phyloP scores from a whole-genome alignment of 2,888 invertebrate genomes.

The Lasioglossum figueresi region DNA sequence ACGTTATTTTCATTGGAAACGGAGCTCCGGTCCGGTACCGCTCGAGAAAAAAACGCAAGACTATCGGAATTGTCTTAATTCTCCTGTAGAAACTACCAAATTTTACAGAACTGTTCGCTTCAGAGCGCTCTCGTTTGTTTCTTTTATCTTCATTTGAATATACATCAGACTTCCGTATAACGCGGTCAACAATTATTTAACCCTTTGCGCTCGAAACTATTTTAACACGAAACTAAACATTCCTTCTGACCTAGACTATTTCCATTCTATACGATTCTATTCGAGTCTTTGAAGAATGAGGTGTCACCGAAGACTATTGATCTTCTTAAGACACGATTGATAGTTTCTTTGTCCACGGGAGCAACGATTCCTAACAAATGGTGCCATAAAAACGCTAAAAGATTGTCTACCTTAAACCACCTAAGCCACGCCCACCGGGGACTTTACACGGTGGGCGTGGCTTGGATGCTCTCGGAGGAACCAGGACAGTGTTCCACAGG shows the following conservation, averaged over 20 bases:
- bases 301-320: neutral
- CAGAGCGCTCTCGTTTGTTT: too few species aligned
- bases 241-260: too few species aligned
- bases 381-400: neutral
- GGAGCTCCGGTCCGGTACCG: neutral
- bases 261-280: too few species aligned
- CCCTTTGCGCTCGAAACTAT: too few species aligned
- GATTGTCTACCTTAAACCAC: neutral
- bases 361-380: neutral
- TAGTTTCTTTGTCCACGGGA: neutral
- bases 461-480: neutral
- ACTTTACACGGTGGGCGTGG: neutral
- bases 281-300: neutral
- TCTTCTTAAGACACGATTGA: neutral
- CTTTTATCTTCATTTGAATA: too few species aligned
- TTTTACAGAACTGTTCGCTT: neutral
- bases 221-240: too few species aligned
- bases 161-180: too few species aligned
- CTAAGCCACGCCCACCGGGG: neutral
- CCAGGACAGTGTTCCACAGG: neutral
- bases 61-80: neutral
- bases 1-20: slow-evolving; percentile 19
- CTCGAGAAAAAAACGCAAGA: neutral
- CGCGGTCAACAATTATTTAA: too few species aligned
- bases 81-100: neutral